A percentile compares a stretch with the other conserved stretches of the same genome.
Evolutionary conservation across 92 coral and sea anemone species (phyloP).

Genomic region (Actinernus sp.): DNA sequence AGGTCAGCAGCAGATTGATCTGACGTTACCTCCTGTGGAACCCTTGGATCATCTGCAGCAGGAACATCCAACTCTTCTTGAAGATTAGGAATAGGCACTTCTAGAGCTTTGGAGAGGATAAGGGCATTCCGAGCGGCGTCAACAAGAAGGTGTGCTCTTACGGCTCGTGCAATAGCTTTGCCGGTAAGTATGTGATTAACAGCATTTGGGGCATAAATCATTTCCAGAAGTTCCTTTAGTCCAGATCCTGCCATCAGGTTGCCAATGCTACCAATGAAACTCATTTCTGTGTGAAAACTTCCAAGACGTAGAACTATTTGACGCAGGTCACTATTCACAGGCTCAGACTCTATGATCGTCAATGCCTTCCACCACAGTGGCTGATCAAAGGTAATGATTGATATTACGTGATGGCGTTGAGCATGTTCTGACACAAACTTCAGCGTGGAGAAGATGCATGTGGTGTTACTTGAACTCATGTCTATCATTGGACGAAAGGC

Average conservation of each 20-base stretch:
- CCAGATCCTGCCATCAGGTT: slow-evolving; percentile 53
- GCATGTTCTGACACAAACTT: slow-evolving; percentile 13
- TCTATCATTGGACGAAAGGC: slow-evolving; percentile 44
- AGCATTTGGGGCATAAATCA: slow-evolving; percentile 23
- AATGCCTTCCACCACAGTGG: slow-evolving; percentile 50
- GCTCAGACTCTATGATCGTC: slow-evolving; percentile 4
- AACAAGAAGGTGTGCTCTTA: slow-evolving; percentile 41
- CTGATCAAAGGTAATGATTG: slow-evolving; percentile 33
- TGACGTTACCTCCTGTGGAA: too few relatives aligned
- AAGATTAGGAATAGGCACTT: too few relatives aligned
- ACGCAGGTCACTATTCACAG: slow-evolving; percentile 5
- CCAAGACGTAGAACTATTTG: slow-evolving; percentile 31
- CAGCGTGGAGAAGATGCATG: slow-evolving; percentile 22
- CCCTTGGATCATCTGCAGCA: too few relatives aligned
- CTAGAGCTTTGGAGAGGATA: slow-evolving; percentile 44
- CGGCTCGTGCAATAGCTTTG: slow-evolving; percentile 40
- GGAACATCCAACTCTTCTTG: too few relatives aligned
- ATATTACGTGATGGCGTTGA: not conserved
- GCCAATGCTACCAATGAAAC: slow-evolving; percentile 46
- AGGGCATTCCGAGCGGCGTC: slow-evolving; percentile 49
- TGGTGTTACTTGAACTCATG: slow-evolving; percentile 19
- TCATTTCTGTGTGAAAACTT: slow-evolving; percentile 42
- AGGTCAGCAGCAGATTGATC: too few relatives aligned
- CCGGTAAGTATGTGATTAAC: slow-evolving; percentile 46
- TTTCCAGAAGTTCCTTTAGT: slow-evolving; percentile 21